These are phyloP conservation scores for Bombus impatiens DNA, from an alignment of 1,140 invertebrate species.

Conservation along the genomic window DNA sequence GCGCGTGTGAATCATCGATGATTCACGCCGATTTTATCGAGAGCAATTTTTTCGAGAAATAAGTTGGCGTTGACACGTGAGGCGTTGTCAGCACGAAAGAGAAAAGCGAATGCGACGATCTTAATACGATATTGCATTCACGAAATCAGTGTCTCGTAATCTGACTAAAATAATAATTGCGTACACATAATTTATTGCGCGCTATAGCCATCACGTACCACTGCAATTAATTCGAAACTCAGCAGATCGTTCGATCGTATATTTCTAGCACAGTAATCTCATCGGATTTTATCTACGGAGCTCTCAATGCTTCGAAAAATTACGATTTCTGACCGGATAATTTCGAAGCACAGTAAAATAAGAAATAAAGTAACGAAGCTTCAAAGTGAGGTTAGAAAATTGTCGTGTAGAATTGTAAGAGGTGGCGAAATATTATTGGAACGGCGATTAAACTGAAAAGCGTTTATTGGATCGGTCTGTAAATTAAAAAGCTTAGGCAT, in stretches of 20 bases:
- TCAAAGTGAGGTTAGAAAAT: not conserved
- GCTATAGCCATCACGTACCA: too few relatives aligned
- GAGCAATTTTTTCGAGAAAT: not conserved
- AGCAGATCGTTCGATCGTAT: too few relatives aligned
- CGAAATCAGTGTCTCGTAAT: not conserved
- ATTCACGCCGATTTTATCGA: not conserved
- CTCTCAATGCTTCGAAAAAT: too few relatives aligned
- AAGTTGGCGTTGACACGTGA: not conserved
- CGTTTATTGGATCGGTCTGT: not conserved
- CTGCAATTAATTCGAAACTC: too few relatives aligned
- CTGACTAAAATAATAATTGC: too few relatives aligned
- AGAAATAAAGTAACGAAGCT: not conserved
- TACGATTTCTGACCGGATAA: too few relatives aligned
- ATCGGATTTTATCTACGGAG: too few relatives aligned
- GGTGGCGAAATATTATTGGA: not conserved
- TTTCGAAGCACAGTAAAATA: too few relatives aligned
- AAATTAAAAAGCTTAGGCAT: not conserved
- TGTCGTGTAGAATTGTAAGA: too few relatives aligned
- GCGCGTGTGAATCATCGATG: not conserved
- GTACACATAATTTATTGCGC: too few relatives aligned
- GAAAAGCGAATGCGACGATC: too few relatives aligned
- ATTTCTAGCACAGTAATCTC: too few relatives aligned
- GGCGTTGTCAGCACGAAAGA: not conserved
- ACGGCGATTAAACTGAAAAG: not conserved
- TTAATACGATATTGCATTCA: not conserved